Conservation (phyloP, 2,113 vertebrate genomes). For the Rhadina sibilatrix region DNA sequence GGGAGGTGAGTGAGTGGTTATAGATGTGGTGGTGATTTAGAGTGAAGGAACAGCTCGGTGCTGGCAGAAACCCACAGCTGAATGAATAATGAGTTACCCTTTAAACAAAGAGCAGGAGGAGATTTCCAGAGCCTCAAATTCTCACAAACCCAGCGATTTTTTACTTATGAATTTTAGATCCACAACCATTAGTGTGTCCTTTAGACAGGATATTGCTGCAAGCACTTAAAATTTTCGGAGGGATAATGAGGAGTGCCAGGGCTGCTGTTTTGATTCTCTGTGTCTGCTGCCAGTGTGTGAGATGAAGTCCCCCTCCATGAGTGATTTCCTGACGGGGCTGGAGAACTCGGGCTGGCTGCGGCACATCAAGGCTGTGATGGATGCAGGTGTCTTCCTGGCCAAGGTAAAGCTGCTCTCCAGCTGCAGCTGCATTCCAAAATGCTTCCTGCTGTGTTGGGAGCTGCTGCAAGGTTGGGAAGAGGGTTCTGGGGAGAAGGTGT, state of each 20-base stretch:
- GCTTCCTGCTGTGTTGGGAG: not conserved
- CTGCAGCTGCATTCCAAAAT: not conserved
- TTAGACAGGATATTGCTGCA: not conserved
- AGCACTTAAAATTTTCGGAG: accelerated
- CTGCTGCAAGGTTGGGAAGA: not conserved
- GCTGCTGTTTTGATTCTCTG: not conserved
- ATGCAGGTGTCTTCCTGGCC: slow-evolving; percentile 79
- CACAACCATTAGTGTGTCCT: not conserved
- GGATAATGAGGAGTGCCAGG: not conserved
- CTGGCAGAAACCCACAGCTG: not conserved
- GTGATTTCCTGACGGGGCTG: slow-evolving; percentile 81
- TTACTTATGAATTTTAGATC: accelerated
- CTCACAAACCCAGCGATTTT: not conserved
- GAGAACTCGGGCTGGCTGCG: slow-evolving; percentile 84
- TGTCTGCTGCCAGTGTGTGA: slow-evolving; percentile 74
- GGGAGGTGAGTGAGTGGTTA: not conserved
- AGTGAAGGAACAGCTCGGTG: not conserved
- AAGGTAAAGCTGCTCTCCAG: slow-evolving; percentile 69
- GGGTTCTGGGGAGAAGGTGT: not conserved
- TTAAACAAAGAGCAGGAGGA: not conserved
- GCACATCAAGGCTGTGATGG: slow-evolving; percentile 85
- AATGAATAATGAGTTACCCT: not conserved
- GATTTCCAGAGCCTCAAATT: not conserved
- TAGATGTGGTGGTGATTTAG: not conserved
- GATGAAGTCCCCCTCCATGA: slow-evolving; percentile 81